Evolutionary conservation across 2,888 invertebrate genomes (phyloP).

Genomic region (Rhagonycha fulva): DNA sequence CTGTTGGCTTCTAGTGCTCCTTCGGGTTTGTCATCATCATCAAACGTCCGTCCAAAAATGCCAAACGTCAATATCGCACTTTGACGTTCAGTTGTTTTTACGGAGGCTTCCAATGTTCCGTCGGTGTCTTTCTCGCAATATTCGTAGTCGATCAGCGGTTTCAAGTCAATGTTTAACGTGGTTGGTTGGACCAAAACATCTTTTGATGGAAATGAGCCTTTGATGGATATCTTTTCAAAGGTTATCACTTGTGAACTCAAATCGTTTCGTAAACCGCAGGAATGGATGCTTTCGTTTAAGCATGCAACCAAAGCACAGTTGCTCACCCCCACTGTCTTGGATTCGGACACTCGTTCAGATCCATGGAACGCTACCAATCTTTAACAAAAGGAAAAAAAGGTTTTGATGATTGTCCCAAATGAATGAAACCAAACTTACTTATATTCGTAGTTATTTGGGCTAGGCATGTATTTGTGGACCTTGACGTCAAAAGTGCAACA

Average conservation of each 20-base stretch:
- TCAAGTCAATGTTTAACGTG: slow-evolving; percentile 33
- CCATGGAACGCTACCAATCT: slow-evolving; percentile 37
- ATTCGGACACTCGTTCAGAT: slow-evolving; percentile 17
- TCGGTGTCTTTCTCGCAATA: slow-evolving; percentile 32
- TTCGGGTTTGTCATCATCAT: slow-evolving; percentile 24
- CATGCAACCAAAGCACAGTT: slow-evolving; percentile 39
- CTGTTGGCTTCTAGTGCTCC: slow-evolving; percentile 4
- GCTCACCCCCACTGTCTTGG: slow-evolving; percentile 29
- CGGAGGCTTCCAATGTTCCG: slow-evolving; percentile 24
- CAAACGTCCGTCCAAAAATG: slow-evolving; percentile 36
- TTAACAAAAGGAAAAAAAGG: slow-evolving; percentile 12
- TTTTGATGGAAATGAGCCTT: slow-evolving; percentile 15
- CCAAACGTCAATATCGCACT: slow-evolving; percentile 36
- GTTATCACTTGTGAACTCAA: slow-evolving; percentile 5
- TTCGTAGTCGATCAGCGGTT: slow-evolving; percentile 31
- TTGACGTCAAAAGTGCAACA: slow-evolving; percentile 31
- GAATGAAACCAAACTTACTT: slow-evolving; percentile 23
- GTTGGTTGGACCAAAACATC: slow-evolving; percentile 31
- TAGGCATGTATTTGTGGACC: slow-evolving; percentile 7
- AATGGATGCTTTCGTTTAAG: slow-evolving; percentile 17
- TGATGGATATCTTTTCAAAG: slow-evolving; percentile 30
- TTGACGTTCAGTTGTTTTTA: slow-evolving; percentile 25
- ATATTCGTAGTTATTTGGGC: slow-evolving; percentile 17
- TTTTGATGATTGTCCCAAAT: neutral
- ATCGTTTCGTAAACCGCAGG: slow-evolving; percentile 29